Base-by-base conservation (phyloP, 2,113 vertebrate genomes). In the Gadus chalcogrammus region DNA sequence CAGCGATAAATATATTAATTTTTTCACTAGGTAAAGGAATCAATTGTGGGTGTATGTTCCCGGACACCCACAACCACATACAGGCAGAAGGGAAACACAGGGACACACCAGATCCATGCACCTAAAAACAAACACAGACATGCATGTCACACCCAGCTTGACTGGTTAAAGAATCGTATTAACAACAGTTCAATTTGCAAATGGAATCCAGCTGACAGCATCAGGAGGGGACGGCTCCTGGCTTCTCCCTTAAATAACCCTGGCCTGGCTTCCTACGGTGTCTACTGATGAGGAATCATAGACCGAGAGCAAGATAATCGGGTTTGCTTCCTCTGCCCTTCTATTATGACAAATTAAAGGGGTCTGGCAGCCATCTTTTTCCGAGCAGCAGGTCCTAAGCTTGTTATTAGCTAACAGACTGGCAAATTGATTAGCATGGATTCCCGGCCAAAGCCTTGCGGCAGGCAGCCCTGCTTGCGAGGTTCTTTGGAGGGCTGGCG, bases 331-430 rank as follows among this genome's bases (percentile, higher is more conserved):
- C 89, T 85, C 78, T 85, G 82, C 73, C 86, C 79, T 79, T 81
- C 79, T 88, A 89, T 92, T 92, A 92, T 93, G 86, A 92, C 89
- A 93, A 92, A 92, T 91, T 90, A 93, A 92, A 91, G 85, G 90
- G 85, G 85, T 89, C 90, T 92, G 88, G 88, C 84, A 88, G 88
- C 79, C 88, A 78, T 83, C 82, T 88, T 90, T 90, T 89, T 88
- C 86, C 22, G 69, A 88, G 87, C 83, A 86, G 77, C 60, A 13
- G 75, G 72, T 87, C 86, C 84, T 82, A 85, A 81, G 87, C 88
- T 90, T 91, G 87, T 92, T 90, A 91, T 92, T 91, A 90, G 84
- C 89, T 91, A 93, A 91, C 89, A 88, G 88, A 92, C 91, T 92
- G 78, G 82, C 84, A 90, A 92, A 92, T 86, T 87, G 89, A 93